Evolutionary conservation across 2,113 vertebrate genomes (phyloP), one percentile per base, ranked within the genome.

Genomic region (Brachyhypopomus gauderio): DNA sequence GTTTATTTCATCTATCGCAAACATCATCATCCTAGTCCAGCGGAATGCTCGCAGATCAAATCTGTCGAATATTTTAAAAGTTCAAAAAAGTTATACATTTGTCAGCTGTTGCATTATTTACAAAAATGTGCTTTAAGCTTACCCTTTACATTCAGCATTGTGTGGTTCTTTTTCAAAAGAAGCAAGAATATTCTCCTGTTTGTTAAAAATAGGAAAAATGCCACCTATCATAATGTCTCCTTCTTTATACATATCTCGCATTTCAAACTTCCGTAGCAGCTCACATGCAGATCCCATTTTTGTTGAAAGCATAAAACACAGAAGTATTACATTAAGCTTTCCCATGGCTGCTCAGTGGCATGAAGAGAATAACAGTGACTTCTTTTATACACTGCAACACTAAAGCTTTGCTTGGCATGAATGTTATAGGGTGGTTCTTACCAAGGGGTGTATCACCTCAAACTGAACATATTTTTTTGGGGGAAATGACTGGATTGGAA

Each of bases 1-100:
- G 86, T 94, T 94, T 41, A 94, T 93, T 87, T 94, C 92, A 55
- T 92, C 90, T 84, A 93, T 90, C 27, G 93, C 88, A 87, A 93
- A 93, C 30, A 92, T 92, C 93, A 94, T 93, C 22, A 90, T 84
- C 81, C 92, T 92, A 1, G 89, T 91, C 92, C 92, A 93, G 12
- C 92, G 89, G 75, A 93, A 93, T 66, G 90, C 91, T 77, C 91
- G 87, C 20, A 93, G 77, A 70, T 94, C 92, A 87, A 93, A 92
- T 72, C 93, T 94, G 74, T 23, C 20, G 14, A 52, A 77, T 38
- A 59, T 48, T 52, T 25, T 45, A 22, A 25, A 2, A 66, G 27
- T 70, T 23, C 27, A 79, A 22, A 17, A 67, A 66, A 58, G 1
- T 17, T 25, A 55, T 22, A 30, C 11, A 6, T 38, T 55, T 16